Percentiles rank a stretch among this genome's conserved stretches.
phyloP scores from a whole-genome alignment of 2,113 vertebrate genomes.

The Pedionomus torquatus region DNA sequence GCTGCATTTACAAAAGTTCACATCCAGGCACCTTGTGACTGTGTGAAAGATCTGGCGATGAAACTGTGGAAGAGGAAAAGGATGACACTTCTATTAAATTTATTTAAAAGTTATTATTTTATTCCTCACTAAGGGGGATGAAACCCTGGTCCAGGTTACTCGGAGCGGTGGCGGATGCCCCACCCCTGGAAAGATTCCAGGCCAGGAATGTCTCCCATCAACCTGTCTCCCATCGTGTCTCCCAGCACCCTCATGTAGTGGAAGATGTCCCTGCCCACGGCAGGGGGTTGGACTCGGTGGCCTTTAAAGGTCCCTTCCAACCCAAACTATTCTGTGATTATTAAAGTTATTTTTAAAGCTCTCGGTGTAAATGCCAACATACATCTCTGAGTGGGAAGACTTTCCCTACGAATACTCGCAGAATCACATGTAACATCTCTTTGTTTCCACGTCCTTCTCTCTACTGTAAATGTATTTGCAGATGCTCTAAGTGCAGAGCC shows the following conservation, averaged over 20 bases:
- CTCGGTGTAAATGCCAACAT: neutral
- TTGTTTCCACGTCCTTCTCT: neutral
- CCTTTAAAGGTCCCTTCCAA: neutral
- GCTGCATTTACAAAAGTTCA: neutral
- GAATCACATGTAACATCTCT: neutral
- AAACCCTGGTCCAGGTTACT: neutral
- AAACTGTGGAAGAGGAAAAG: neutral
- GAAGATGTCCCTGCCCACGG: neutral
- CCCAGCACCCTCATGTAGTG: neutral
- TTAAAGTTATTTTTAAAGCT: neutral
- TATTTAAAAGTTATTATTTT: neutral
- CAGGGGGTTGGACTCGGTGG: neutral
- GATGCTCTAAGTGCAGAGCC: neutral
- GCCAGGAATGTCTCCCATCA: too few relatives aligned
- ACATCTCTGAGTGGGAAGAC: neutral
- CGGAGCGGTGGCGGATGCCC: neutral
- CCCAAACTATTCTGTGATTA: neutral
- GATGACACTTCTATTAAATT: neutral
- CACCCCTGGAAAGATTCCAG: neutral
- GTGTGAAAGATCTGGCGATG: neutral
- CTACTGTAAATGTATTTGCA: neutral
- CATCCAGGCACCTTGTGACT: accelerated
- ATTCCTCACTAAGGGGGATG: neutral
- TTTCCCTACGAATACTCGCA: neutral
- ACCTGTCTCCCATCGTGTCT: too few relatives aligned